phyloP scores from a whole-genome alignment of 92 coral and sea anemone species.

The Muricea muricata region DNA sequence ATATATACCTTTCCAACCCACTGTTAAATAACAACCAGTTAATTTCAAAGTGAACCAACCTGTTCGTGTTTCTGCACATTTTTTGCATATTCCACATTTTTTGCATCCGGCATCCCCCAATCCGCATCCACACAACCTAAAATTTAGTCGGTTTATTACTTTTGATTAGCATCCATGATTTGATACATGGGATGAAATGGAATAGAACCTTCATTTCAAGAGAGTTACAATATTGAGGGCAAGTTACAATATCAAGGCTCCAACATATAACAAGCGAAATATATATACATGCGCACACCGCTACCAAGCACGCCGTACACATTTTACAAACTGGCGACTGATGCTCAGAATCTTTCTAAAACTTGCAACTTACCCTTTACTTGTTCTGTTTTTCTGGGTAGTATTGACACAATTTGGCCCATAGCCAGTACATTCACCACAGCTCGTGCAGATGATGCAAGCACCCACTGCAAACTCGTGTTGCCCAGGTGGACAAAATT shows the following conservation, averaged over 20 bases:
- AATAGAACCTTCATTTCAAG: too few species aligned
- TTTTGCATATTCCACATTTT: slow-evolving; percentile 28
- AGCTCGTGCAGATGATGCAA: slow-evolving; percentile 5
- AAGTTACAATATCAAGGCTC: too few species aligned
- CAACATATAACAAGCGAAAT: too few species aligned
- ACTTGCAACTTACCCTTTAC: slow-evolving; percentile 26
- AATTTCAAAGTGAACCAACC: background rate
- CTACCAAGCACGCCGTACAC: too few species aligned
- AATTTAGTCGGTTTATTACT: background rate
- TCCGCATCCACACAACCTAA: slow-evolving; percentile 35
- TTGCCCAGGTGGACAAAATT: slow-evolving; percentile 16
- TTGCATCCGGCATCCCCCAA: slow-evolving; percentile 25
- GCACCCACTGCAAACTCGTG: slow-evolving; percentile 13
- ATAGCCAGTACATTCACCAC: slow-evolving; percentile 39
- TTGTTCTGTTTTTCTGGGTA: background rate
- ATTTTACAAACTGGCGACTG: too few species aligned
- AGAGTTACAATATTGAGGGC: too few species aligned
- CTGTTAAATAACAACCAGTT: too few species aligned
- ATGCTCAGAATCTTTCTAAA: too few species aligned
- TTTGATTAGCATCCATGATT: too few species aligned
- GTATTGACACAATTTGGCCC: slow-evolving; percentile 11
- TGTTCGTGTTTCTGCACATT: slow-evolving; percentile 1
- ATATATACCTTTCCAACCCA: too few species aligned
- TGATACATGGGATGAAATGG: too few species aligned
- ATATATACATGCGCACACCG: too few species aligned